Conservation (phyloP, 2,113 vertebrate species). For the Macrotis lagotis region DNA sequence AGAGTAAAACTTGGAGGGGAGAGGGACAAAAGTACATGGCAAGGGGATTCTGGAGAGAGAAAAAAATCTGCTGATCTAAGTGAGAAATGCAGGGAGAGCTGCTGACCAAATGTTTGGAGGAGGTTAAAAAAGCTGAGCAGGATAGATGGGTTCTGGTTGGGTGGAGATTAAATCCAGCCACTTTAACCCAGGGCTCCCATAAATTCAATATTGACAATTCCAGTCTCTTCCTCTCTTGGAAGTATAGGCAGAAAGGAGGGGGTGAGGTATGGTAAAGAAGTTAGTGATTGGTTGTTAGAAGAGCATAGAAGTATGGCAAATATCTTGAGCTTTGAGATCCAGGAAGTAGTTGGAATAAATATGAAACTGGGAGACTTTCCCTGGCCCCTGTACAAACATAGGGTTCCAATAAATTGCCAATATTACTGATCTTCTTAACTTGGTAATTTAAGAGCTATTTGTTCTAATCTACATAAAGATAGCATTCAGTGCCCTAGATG, state of each 20-base stretch:
- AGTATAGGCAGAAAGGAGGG: conserved; percentile 7
- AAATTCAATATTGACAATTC: background rate
- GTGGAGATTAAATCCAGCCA: conserved; percentile 36
- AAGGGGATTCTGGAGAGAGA: background rate
- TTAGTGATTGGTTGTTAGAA: background rate
- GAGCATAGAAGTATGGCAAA: background rate
- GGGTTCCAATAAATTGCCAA: conserved; percentile 18
- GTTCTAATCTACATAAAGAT: conserved; percentile 53
- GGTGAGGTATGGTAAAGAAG: background rate
- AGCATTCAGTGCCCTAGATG: conserved; percentile 58
- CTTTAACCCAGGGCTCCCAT: conserved; percentile 33
- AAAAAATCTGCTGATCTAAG: conserved; percentile 11
- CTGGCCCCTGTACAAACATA: conserved; percentile 40
- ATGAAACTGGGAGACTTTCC: conserved; percentile 34
- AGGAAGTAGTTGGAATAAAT: conserved; percentile 33
- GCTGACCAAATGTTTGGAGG: conserved; percentile 50
- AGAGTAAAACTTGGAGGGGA: conserved; percentile 50
- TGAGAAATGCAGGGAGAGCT: conserved; percentile 30
- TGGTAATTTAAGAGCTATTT: conserved; percentile 60
- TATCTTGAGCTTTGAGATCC: background rate
- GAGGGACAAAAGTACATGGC: conserved; percentile 47
- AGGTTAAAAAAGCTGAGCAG: conserved; percentile 9
- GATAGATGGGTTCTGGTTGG: conserved; percentile 52
- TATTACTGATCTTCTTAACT: conserved; percentile 39
- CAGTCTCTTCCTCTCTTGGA: background rate